A percentile compares a stretch with the other conserved stretches of the same genome.
Conservation (phyloP, 2,888 invertebrate species). For the Hirudinaria manillensis region DNA sequence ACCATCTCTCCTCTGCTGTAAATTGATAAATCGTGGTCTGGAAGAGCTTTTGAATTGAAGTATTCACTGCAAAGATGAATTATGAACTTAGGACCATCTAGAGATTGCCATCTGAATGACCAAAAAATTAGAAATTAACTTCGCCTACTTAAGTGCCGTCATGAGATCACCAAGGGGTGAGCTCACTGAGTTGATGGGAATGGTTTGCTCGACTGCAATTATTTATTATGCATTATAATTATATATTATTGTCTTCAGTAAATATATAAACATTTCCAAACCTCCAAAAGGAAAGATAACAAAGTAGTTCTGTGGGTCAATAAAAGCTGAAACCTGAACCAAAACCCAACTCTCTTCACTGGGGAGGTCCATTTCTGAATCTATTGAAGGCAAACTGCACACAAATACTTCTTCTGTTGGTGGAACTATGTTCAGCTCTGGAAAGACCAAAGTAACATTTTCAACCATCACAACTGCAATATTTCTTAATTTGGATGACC, state of each 20-base stretch:
- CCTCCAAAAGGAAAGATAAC: slow-evolving; percentile 11
- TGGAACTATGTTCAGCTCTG: not conserved
- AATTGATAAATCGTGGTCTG: slow-evolving; percentile 5
- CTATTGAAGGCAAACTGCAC: not conserved
- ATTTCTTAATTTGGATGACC: no score
- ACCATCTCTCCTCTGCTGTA: slow-evolving; percentile 17
- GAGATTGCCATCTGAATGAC: not conserved
- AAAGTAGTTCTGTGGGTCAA: not conserved
- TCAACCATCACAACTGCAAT: no score
- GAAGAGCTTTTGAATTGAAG: not conserved
- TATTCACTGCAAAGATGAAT: not conserved
- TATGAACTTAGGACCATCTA: not conserved
- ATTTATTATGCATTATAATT: not conserved
- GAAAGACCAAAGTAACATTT: not conserved
- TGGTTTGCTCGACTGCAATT: not conserved
- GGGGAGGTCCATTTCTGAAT: not conserved
- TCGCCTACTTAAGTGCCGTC: not conserved
- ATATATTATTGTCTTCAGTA: no score
- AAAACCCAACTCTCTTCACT: not conserved
- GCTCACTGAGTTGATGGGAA: not conserved
- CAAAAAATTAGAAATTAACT: not conserved
- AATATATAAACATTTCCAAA: not conserved
- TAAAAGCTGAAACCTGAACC: not conserved
- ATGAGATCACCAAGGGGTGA: slow-evolving; percentile 3
- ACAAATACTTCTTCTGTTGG: not conserved